Conservation (phyloP, 2,797 vertebrate genomes). For the Halcyon chelicuti region DNA sequence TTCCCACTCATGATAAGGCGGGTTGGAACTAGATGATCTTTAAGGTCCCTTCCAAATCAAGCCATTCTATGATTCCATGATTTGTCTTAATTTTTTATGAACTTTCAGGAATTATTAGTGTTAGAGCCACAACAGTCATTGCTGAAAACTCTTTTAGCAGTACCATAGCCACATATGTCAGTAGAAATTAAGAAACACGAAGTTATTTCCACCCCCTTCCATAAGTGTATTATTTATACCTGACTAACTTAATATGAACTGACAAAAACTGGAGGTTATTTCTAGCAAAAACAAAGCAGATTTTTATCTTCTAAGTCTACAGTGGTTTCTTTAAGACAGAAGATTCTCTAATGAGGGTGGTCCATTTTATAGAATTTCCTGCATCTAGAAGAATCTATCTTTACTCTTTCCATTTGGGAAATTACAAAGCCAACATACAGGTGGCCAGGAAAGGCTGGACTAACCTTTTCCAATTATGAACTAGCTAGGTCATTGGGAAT, state of each 20-base stretch:
- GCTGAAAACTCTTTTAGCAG: background rate
- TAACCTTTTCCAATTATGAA: slow-evolving; percentile 34
- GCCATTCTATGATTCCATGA: background rate
- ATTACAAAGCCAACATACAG: slow-evolving; percentile 25
- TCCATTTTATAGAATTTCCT: background rate
- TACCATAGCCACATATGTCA: background rate
- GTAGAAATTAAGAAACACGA: background rate
- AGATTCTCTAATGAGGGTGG: background rate
- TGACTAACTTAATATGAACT: background rate
- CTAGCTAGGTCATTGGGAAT: background rate
- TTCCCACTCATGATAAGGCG: too few relatives aligned
- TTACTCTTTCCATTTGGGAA: slow-evolving; percentile 21
- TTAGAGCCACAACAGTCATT: background rate
- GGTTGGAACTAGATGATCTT: background rate
- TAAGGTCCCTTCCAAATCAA: background rate
- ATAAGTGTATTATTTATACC: background rate
- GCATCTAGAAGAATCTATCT: background rate
- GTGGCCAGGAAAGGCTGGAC: slow-evolving; percentile 57
- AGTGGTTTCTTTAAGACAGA: background rate
- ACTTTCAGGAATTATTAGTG: background rate
- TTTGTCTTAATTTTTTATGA: background rate
- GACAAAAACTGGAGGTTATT: background rate
- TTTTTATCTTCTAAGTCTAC: background rate
- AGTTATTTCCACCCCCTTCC: background rate
- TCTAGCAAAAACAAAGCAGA: background rate